Evolutionary conservation across 2,113 vertebrate genomes (phyloP), one percentile per base, ranked within the genome.

Genomic region (Falco punctatus): DNA sequence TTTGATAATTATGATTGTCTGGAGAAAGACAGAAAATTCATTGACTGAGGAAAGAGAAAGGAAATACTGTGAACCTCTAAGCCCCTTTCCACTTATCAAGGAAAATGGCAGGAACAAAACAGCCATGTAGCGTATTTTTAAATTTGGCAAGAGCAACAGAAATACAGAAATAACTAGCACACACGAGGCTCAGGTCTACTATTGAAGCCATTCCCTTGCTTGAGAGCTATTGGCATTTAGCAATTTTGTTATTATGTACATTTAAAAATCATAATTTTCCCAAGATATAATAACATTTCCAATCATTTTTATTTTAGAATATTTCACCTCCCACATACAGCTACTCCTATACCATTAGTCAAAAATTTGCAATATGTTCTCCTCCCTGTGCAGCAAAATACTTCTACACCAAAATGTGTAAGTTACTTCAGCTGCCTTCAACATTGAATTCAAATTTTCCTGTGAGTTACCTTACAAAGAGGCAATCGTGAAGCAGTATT

Each of bases 291-390:
- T 51, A 90, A 78, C 20, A 88, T 87, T 92, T 78, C 32, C 14
- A 79, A 61, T 40, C 10, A 59, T 75, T 90, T 91, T 90, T 75
- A 81, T 90, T 91, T 93, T 94, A 84, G 81, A 87, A 64, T 89
- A 72, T 94, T 94, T 96, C 62, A 88, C 62, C 48, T 94, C 81
- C 94, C 67, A 95, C 78, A 58, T 75, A 73, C 8, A 88, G 32
- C 49, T 86, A 88, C 58, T 82, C 10, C 28, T 38, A 52, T 86
- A 35, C 38, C 28, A 52, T 79, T 81, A 90, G 44, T 57, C 77
- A 93, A 84, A 93, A 86, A 2, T 77, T 88, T 89, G 72, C 69
- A 94, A 67, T 71, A 93, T 96, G 74, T 82, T 94, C 58, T 87
- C 18, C 32, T 58, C 54, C 61, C 27, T 28, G 10, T 57, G 10